Evolutionary conservation across 1,140 invertebrate genomes (phyloP).

Genomic region (Teleogryllus occipitalis): DNA sequence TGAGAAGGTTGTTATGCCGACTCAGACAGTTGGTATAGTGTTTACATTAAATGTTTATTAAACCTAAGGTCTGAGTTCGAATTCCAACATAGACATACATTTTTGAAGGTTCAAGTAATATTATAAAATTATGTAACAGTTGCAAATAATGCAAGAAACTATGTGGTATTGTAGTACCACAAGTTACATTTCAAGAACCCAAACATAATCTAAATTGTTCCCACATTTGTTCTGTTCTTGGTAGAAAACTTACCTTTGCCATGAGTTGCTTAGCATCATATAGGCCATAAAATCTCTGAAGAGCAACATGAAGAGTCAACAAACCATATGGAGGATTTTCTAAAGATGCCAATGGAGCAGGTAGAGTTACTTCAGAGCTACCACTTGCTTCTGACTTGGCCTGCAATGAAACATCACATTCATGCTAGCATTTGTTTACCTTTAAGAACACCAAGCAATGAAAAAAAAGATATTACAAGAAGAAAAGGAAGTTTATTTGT

Average conservation of each 20-base stretch:
- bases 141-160: no score
- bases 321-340: conserved; percentile 34
- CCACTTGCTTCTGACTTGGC: conserved; percentile 32
- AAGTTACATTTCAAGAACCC: no score
- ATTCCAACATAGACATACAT: no score
- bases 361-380: conserved; percentile 28
- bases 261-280: conserved; percentile 43
- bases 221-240: no score
- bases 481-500: neutral
- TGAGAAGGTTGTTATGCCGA: no score
- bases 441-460: neutral
- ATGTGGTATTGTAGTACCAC: no score
- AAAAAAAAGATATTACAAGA: neutral
- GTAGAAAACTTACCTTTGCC: conserved; percentile 28
- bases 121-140: no score
- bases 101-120: no score
- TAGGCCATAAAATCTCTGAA: conserved; percentile 45
- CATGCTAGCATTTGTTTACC: neutral
- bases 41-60: no score
- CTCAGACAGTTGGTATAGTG: no score
- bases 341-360: conserved; percentile 24
- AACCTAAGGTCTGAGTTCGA: no score
- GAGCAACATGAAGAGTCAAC: conserved; percentile 42
- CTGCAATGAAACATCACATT: conserved; percentile 25
- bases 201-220: no score